These are phyloP conservation scores for Nemoura dubitans DNA, from an alignment of 2,888 invertebrate species.

Conservation along the genomic window DNA sequence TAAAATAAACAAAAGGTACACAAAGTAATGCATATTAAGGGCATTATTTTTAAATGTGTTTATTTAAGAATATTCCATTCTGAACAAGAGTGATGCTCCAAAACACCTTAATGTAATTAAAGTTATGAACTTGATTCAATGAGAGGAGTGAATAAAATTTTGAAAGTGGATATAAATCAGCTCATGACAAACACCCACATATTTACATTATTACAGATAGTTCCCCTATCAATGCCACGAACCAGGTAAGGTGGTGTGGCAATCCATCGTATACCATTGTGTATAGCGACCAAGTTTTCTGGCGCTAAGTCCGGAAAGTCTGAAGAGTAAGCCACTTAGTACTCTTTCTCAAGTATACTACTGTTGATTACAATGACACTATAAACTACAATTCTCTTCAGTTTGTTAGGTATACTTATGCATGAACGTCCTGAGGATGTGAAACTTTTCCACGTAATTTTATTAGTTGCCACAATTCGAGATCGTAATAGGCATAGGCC, in stretches of 20 bases:
- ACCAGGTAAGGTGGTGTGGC: too few species aligned
- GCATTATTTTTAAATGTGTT: background rate
- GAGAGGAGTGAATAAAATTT: conserved; percentile 3
- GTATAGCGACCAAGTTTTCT: background rate
- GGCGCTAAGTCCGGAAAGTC: background rate
- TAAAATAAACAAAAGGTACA: too few species aligned
- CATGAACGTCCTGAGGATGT: conserved; percentile 7
- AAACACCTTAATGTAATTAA: background rate
- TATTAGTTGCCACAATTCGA: background rate
- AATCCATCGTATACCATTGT: background rate
- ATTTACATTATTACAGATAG: background rate
- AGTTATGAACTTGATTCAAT: background rate
- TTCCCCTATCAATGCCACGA: background rate
- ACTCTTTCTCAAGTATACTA: background rate
- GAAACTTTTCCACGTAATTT: background rate
- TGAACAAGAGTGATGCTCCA: background rate
- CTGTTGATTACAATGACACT: background rate
- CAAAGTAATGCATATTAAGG: too few species aligned
- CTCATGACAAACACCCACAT: background rate
- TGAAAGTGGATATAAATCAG: background rate
- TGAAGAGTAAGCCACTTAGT: background rate
- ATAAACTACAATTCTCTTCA: background rate
- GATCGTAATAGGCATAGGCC: background rate
- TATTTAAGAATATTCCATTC: conserved; percentile 7
- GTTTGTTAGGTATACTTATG: background rate